phyloP scores from a whole-genome alignment of 2,888 invertebrate species.

The Mythimna albipuncta region DNA sequence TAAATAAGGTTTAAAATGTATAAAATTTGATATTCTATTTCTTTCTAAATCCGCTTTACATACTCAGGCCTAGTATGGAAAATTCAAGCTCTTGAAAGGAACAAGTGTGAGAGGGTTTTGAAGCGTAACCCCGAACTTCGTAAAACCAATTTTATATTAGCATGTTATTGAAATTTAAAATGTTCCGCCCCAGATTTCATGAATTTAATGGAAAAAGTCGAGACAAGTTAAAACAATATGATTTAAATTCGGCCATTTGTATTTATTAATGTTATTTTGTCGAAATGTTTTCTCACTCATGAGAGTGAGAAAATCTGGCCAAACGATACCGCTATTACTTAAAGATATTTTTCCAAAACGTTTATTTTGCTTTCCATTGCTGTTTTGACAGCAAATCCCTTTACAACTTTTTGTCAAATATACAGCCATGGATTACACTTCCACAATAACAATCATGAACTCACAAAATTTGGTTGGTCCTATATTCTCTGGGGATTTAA shows the following conservation, averaged over 20 bases:
- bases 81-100: constrained; percentile 55
- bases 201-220: constrained; percentile 34
- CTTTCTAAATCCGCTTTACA: constrained; percentile 59
- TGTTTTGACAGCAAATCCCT: background rate
- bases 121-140: constrained; percentile 50
- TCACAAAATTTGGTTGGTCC: constrained; percentile 9
- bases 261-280: constrained; percentile 16
- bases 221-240: constrained; percentile 21
- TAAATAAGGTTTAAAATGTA: background rate
- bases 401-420: background rate
- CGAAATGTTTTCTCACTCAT: background rate
- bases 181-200: constrained; percentile 39
- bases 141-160: constrained; percentile 62
- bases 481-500: constrained; percentile 32
- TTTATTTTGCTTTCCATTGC: constrained; percentile 1
- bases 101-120: constrained; percentile 57
- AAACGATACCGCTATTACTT: background rate
- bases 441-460: background rate
- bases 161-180: constrained; percentile 66
- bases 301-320: background rate
- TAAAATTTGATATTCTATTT: constrained; percentile 25
- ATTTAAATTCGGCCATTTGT: constrained; percentile 30
- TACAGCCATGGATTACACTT: constrained; percentile 21
- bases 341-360: background rate
- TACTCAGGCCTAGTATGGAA: constrained; percentile 56